Base-by-base conservation (phyloP, 2,113 vertebrate genomes). In the Galeopterus variegatus region DNA sequence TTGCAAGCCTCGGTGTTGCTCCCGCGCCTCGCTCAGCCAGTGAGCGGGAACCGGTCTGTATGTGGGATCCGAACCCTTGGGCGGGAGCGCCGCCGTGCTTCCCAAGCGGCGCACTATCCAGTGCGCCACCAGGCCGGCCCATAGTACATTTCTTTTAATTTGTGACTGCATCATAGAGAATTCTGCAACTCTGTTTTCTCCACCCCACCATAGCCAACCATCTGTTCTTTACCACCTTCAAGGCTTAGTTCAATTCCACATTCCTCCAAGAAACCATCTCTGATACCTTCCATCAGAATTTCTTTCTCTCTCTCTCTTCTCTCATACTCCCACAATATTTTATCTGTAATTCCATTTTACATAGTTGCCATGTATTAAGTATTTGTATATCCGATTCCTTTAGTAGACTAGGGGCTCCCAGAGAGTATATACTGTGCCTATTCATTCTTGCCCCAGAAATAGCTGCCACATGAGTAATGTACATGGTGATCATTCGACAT, bases 81-180 rank as follows among this genome's bases (percentile, higher is more conserved):
- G n/a, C n/a, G n/a, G n/a, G n/a, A n/a, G n/a, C n/a, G n/a, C n/a
- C n/a, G n/a, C n/a, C n/a, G n/a, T n/a, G n/a, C n/a, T n/a, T n/a
- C n/a, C n/a, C n/a, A n/a, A n/a, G n/a, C n/a, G n/a, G n/a, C n/a
- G n/a, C n/a, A n/a, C n/a, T n/a, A n/a, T n/a, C n/a, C n/a, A n/a
- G n/a, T n/a, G n/a, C n/a, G n/a, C n/a, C n/a, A n/a, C n/a, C n/a
- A n/a, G n/a, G n/a, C n/a, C n/a, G n/a, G n/a, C n/a, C n/a, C n/a
- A n/a, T 65, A 93, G 62, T 62, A 82, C 60, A 76, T 83, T 86
- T 76, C 58, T 89, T 93, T 54, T 75, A 87, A 95, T 45, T 87
- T 84, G 26, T 60, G 31, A 92, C 41, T 80, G 36, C 6, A 84
- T 92, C 13, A 73, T n/a, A 82, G 41, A 67, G 14, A 90, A 84